Base-by-base conservation (phyloP, 1,140 invertebrate genomes). In the Chionoecetes opilio region DNA sequence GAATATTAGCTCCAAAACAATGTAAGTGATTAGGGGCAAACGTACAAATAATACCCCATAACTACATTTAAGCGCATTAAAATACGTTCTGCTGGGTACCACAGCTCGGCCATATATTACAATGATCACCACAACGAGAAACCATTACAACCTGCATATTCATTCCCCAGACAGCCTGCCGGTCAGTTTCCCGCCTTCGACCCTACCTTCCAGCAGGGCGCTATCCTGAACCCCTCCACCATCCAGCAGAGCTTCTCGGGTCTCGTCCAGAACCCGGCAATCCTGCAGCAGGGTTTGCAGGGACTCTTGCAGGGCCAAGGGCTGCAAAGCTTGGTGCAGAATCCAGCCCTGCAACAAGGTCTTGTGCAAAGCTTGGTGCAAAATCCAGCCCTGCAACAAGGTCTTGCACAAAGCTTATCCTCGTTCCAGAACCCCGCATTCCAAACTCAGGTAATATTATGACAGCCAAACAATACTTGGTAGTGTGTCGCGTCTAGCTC, bases 201-300 rank as follows among this genome's bases (percentile, higher is more conserved):
- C 26, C 90, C 75, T 17, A 87, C 17, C 32, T 82, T 95, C 63
- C 94, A 95, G 88, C 94, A 95, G 86, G 94, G 94, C 29, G 17
- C 87, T 29, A 91, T 87, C 37, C 94, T 85, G 53, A 46, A 92
- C n/a, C 41, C 89, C 21, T 63, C 89, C 32, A 53, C 89, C 29
- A 32, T 94, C 75, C 89, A 53, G 21, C 93, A 94, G 46, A 90
- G 89, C 17, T 91, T 91, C 34, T 85, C 84, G 21, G 41, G 84
- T 34, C 75, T 92, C 11, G 53, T 32, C 17, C 91, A 92, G 63
- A 32, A 92, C 53, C 92, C 75, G 1, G 32, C 11, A n/a, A 26
- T 86, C 26, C 38, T 93, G 11, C 92, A 93, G 32, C 93, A 93
- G 84, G 89, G 37, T 14, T 1, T 53, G 0, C 38, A 46, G 46